Conservation (phyloP, 1,140 invertebrate species). For the Asobara japonica region DNA sequence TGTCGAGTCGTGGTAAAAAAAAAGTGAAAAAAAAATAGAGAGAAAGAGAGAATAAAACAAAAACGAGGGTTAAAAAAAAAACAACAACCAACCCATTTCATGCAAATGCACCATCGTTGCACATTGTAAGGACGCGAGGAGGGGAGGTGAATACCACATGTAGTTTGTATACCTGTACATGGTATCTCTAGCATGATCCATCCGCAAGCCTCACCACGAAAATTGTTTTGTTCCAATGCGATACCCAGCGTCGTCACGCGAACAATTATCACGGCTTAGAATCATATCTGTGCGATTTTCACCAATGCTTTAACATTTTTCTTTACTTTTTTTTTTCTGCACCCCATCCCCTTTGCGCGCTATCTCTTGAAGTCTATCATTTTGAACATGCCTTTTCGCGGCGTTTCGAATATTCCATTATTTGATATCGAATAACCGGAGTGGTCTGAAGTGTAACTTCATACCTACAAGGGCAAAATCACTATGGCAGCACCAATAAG, state of each 20-base stretch:
- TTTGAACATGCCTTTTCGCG: neutral
- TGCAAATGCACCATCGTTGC: conserved; percentile 35
- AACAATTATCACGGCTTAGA: conserved; percentile 37
- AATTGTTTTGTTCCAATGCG: conserved; percentile 36
- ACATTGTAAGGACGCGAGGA: neutral
- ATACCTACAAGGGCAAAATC: no score
- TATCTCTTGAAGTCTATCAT: neutral
- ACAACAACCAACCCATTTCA: conserved; percentile 34
- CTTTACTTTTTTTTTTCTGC: conserved; percentile 7
- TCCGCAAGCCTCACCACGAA: conserved; percentile 32
- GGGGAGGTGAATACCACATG: conserved; percentile 3
- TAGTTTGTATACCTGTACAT: conserved; percentile 21
- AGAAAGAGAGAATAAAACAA: conserved; percentile 33
- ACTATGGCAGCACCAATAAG: no score
- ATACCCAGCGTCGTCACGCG: conserved; percentile 26
- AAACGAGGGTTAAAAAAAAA: conserved; percentile 24
- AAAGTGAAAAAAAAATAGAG: neutral
- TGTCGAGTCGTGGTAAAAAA: conserved; percentile 23
- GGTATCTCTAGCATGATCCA: conserved; percentile 26
- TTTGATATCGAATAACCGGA: no score
- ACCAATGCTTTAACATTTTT: conserved; percentile 14
- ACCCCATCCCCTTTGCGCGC: neutral
- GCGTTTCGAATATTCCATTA: no score
- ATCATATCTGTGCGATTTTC: conserved; percentile 28
- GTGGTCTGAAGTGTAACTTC: no score